phyloP scores from a whole-genome alignment of 2,888 invertebrate species.

The Apotomis betuletana region DNA sequence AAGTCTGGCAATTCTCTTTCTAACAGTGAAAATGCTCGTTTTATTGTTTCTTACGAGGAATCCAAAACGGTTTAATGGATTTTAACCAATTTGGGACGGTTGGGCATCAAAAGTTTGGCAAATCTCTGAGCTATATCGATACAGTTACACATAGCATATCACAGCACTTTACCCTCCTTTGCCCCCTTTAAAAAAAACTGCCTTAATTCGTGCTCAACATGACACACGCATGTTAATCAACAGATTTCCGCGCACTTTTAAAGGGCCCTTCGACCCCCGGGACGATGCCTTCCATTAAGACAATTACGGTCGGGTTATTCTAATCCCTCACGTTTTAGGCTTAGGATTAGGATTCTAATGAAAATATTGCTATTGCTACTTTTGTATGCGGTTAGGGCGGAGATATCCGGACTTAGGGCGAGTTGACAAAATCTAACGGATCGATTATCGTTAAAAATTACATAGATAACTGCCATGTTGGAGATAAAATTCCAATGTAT shows the following conservation, averaged over 20 bases:
- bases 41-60: too few relatives aligned
- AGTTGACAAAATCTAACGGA: too few relatives aligned
- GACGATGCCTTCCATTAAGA: slow-evolving; percentile 37
- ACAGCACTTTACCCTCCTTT: slow-evolving; percentile 5
- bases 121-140: too few relatives aligned
- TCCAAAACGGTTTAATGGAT: too few relatives aligned
- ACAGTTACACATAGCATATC: neutral
- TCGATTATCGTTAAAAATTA: too few relatives aligned
- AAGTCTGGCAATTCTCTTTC: too few relatives aligned
- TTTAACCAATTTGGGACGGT: too few relatives aligned
- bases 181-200: neutral
- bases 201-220: slow-evolving; percentile 11
- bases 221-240: slow-evolving; percentile 35
- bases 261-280: slow-evolving; percentile 34
- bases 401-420: neutral
- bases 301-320: slow-evolving; percentile 32
- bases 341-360: slow-evolving; percentile 12
- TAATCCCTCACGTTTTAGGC: slow-evolving; percentile 37
- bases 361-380: slow-evolving; percentile 23
- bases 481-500: too few relatives aligned
- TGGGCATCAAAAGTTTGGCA: too few relatives aligned
- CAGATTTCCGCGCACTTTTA: slow-evolving; percentile 36
- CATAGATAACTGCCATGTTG: too few relatives aligned
- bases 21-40: too few relatives aligned
- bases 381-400: neutral